Base-by-base conservation (phyloP, 2,113 vertebrate species). In the Oncorhynchus tshawytscha region DNA sequence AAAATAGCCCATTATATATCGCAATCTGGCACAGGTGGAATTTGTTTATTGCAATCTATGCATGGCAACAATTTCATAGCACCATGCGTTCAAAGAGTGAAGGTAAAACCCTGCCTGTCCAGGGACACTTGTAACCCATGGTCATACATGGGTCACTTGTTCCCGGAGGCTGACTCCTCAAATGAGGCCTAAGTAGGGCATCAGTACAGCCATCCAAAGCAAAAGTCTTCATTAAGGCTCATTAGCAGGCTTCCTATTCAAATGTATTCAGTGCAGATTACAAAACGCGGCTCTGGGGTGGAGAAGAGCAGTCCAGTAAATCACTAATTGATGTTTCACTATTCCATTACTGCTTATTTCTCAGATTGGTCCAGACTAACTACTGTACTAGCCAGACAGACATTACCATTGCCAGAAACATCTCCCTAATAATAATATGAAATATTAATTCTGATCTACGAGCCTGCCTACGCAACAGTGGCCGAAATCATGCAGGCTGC, bases 241-340 rank as follows among this genome's bases (percentile, higher is more conserved):
- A 91, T 92, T 92, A 92, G 86, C 79, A 74, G 78, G 80, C 80
- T 76, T 86, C 86, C 86, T 89, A 82, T 86, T 86, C 89, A 86
- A 87, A 86, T 87, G 72, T 89, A 86, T 89, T 88, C 85, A 72
- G 74, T 75, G 79, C 85, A 82, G 77, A 90, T 87, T 88, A 92
- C 85, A 84, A 85, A 88, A 87, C 78, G 77, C 78, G 82, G 87
- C 86, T 88, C 82, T 73, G 64, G 88, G 88, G 76, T 76, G 79
- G 84, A 79, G 81, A 88, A 83, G 79, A 72, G 72, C 80, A 78
- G 80, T 73, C 80, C 79, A 45, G 81, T 82, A 84, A 88, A 86
- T 90, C 90, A 80, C 85, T 89, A 92, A 89, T 87, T 89, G 91
- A 90, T 81, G 88, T 87, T 84, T 77, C 82, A 85, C 82, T 73